Evolutionary conservation across 2,113 vertebrate species (phyloP).

Genomic region (Pyxicephalus adspersus): DNA sequence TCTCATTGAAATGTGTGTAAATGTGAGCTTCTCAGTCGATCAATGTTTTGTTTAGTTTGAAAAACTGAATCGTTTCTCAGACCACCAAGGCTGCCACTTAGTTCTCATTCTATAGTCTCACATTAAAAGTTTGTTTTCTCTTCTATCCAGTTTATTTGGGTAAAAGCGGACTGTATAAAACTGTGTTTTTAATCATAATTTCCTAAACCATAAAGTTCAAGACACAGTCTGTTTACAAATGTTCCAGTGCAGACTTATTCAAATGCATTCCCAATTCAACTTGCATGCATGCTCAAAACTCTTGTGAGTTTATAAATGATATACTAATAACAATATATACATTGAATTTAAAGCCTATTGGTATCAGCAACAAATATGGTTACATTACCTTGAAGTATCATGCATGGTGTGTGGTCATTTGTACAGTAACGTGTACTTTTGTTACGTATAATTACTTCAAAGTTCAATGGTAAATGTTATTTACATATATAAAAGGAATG

Average conservation of each 20-base stretch:
- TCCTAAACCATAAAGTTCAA: slow-evolving; percentile 58
- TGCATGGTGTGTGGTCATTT: neutral
- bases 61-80: slow-evolving; percentile 38
- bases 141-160: slow-evolving; percentile 59
- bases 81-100: slow-evolving; percentile 41
- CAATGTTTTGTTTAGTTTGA: slow-evolving; percentile 54
- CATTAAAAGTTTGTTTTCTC: slow-evolving; percentile 59
- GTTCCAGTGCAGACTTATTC: slow-evolving; percentile 55
- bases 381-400: slow-evolving; percentile 11
- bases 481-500: too few relatives aligned
- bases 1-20: slow-evolving; percentile 13
- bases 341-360: slow-evolving; percentile 28
- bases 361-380: slow-evolving; percentile 2
- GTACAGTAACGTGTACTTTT: neutral
- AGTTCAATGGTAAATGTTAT: too few relatives aligned
- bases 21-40: slow-evolving; percentile 8
- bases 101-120: slow-evolving; percentile 30
- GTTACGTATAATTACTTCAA: too few relatives aligned
- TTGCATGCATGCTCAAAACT: slow-evolving; percentile 49
- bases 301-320: slow-evolving; percentile 48
- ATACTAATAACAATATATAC: slow-evolving; percentile 12
- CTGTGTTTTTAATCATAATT: slow-evolving; percentile 60
- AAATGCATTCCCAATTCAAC: slow-evolving; percentile 51
- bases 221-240: slow-evolving; percentile 47
- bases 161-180: slow-evolving; percentile 55